Percentiles rank a stretch among this genome's conserved stretches.
Conservation (phyloP, 2,888 invertebrate genomes). For the Yponomeuta sedellus region DNA sequence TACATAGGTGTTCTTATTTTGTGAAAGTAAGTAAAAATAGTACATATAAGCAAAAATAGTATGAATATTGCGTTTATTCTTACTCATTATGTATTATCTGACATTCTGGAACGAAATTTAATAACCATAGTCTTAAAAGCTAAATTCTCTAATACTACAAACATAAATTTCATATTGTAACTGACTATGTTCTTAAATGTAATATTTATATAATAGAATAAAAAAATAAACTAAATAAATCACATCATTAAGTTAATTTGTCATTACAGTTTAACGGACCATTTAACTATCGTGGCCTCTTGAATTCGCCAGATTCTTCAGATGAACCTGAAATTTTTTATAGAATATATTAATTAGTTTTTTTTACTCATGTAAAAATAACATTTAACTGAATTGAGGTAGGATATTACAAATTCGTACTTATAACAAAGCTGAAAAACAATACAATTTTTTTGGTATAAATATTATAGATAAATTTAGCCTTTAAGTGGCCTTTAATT, state of each 20-base stretch:
- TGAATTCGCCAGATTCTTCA: conserved; percentile 68
- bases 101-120: neutral
- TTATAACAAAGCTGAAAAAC: too few species aligned
- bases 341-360: too few species aligned
- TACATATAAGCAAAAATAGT: too few species aligned
- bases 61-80: neutral
- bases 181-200: conserved; percentile 56
- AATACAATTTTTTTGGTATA: too few species aligned
- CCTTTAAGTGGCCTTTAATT: too few species aligned
- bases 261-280: conserved; percentile 14
- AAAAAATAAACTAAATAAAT: conserved; percentile 49
- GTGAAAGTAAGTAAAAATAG: too few species aligned
- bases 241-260: conserved; percentile 51
- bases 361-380: too few species aligned
- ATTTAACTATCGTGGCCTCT: conserved; percentile 58
- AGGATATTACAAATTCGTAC: too few species aligned
- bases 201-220: conserved; percentile 38
- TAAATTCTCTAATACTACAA: neutral
- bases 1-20: too few species aligned
- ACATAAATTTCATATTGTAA: conserved; percentile 52
- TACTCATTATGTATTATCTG: neutral
- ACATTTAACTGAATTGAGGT: too few species aligned
- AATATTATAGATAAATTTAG: too few species aligned
- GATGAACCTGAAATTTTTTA: conserved; percentile 65
- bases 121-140: neutral